Evolutionary conservation across 2,888 invertebrate genomes (phyloP).

Genomic region (Metallyticus violacea): DNA sequence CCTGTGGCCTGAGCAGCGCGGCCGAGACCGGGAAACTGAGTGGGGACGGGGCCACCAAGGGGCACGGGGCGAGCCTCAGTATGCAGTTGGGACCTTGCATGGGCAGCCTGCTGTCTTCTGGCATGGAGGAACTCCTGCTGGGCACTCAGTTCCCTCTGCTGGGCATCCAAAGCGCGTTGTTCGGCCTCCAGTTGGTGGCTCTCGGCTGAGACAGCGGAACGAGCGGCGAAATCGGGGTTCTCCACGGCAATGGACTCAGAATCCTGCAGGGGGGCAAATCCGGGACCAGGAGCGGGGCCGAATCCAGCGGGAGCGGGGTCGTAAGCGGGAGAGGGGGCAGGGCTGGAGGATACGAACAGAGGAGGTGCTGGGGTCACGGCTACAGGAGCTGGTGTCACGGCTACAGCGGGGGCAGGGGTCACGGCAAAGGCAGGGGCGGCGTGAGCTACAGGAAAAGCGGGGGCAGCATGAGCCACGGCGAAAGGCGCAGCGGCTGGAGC

Average conservation of each 20-base stretch:
- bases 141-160: conserved; percentile 21
- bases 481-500: conserved; percentile 33
- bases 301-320: conserved; percentile 18
- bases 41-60: conserved; percentile 22
- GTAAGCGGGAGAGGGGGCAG: conserved; percentile 34
- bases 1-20: conserved; percentile 29
- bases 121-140: conserved; percentile 17
- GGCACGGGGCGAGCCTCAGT: conserved; percentile 30
- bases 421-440: conserved; percentile 35
- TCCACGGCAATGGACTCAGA: conserved; percentile 44
- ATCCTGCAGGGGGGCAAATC: conserved; percentile 35
- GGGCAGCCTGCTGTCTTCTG: conserved; percentile 12
- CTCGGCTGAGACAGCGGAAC: conserved; percentile 35
- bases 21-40: conserved; percentile 8
- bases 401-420: conserved; percentile 34
- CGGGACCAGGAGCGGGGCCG: conserved; percentile 24
- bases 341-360: conserved; percentile 30
- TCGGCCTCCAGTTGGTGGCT: conserved; percentile 13
- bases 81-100: neutral
- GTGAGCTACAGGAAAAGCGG: neutral
- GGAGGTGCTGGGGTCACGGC: conserved; percentile 32
- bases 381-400: neutral
- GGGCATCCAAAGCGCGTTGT: conserved; percentile 16
- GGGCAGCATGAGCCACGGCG: neutral
- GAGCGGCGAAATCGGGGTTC: conserved; percentile 43